These are phyloP conservation scores for Salvelinus sp. DNA, from an alignment of 2,113 vertebrate species.

Conservation along the genomic window DNA sequence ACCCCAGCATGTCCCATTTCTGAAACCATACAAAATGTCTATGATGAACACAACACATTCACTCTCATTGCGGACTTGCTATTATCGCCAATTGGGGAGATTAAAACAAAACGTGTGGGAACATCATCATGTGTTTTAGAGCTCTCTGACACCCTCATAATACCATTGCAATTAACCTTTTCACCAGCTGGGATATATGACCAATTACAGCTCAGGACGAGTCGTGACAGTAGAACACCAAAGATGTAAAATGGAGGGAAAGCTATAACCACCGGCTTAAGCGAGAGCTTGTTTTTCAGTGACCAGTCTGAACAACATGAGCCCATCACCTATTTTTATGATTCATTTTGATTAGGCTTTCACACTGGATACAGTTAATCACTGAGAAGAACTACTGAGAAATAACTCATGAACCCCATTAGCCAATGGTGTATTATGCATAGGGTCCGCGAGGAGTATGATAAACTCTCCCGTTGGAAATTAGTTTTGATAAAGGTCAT, in stretches of 20 bases:
- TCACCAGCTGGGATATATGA: constrained; percentile 53
- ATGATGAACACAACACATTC: too few relatives aligned
- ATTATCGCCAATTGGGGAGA: too few relatives aligned
- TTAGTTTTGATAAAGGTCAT: constrained; percentile 66
- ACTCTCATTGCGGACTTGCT: too few relatives aligned
- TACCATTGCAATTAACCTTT: constrained; percentile 73
- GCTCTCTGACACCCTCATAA: constrained; percentile 64
- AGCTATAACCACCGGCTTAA: constrained; percentile 35
- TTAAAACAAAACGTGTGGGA: too few relatives aligned
- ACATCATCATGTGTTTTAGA: constrained; percentile 53
- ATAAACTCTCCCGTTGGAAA: constrained; percentile 58
- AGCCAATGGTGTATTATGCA: constrained; percentile 45
- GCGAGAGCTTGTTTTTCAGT: constrained; percentile 11
- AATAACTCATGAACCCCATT: constrained; percentile 37
- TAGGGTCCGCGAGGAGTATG: constrained; percentile 34
- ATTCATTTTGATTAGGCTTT: constrained; percentile 3
- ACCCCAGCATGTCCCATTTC: too few relatives aligned
- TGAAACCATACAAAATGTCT: too few relatives aligned
- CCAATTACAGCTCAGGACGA: constrained; percentile 61
- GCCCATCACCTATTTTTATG: constrained; percentile 9
- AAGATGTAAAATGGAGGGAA: constrained; percentile 38
- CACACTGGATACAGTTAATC: constrained; percentile 11
- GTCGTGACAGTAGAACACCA: constrained; percentile 50
- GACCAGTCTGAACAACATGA: constrained; percentile 20
- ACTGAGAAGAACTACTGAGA: constrained; percentile 23